Evolutionary conservation across 2,797 vertebrate species (phyloP), one percentile per base, ranked within the genome.

Genomic region (Leuciscus waleckii): DNA sequence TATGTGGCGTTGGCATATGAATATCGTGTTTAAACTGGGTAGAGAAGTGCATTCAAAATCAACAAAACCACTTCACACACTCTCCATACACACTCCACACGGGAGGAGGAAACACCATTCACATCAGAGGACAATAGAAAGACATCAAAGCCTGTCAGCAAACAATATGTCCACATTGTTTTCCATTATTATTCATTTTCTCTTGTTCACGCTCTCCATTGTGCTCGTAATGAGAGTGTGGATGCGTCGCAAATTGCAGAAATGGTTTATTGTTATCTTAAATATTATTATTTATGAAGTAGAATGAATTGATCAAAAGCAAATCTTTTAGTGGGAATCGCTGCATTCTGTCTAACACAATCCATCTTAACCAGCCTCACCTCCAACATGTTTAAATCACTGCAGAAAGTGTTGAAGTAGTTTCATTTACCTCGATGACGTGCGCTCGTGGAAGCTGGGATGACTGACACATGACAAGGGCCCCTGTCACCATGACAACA

Each of bases 401-500:
- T 2, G 74, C 65, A 84, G 39, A 87, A 85, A 81, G 85, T 81
- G 71, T 88, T 78, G 9, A 80, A 87, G 84, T 73, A 73, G 77
- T 56, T 87, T 90, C 39, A 89, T 85, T 82, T 89, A 65, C 56
- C 23, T 39, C 63, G 83, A 90, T 92, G 86, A 91, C 79, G 88
- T 92, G 88, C 54, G 88, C 86, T 67, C 65, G 23, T 69, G 61
- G 69, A 37, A 49, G 67, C 23, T 26, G 73, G 32, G 58, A 83
- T 35, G 77, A 70, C 69, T 58, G 79, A 67, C 23, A 84, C 76
- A 86, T 86, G 49, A 83, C 79, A 75, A 91, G 85, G 76, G n/a
- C 82, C 82, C 39, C 71, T 32, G 83, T 90, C 73, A 74, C 81
- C 83, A 32, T 86, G 91, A 90, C 90, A 90, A 91, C 91, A 56